Evolutionary conservation across 2,113 vertebrate species (phyloP).

Genomic region (Xiphorhynchus elegans): DNA sequence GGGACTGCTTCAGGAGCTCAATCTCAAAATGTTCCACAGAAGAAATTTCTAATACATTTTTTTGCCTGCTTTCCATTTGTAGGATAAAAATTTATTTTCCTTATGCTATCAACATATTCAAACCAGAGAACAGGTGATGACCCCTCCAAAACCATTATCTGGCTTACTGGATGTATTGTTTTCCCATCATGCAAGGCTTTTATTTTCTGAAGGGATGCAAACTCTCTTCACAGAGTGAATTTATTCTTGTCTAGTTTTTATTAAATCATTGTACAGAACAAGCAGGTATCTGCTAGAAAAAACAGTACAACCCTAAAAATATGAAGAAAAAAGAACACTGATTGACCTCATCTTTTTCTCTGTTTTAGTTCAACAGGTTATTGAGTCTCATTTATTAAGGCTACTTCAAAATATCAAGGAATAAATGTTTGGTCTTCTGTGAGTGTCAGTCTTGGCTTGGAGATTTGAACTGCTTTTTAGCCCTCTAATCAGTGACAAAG

Average conservation of each 20-base stretch:
- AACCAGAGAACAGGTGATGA: neutral
- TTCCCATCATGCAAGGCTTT: neutral
- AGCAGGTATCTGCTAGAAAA: neutral
- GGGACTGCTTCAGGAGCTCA: neutral
- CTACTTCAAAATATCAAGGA: conserved; percentile 94
- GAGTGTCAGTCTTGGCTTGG: neutral
- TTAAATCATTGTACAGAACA: neutral
- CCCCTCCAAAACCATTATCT: neutral
- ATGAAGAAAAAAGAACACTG: neutral
- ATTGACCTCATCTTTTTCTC: conserved; percentile 12
- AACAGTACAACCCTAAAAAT: neutral
- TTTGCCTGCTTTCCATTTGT: neutral
- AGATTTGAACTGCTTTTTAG: neutral
- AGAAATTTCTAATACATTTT: neutral
- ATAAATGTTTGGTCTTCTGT: conserved; percentile 53
- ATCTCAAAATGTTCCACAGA: neutral
- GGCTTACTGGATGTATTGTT: neutral
- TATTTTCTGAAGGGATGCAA: neutral
- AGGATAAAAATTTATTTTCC: neutral
- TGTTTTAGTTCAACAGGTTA: conserved; percentile 94
- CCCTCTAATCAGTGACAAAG: neutral
- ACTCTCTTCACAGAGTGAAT: neutral
- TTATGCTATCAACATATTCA: neutral
- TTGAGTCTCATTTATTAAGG: conserved; percentile 92
- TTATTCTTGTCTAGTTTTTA: neutral